Evolutionary conservation across 2,888 invertebrate species (phyloP), one percentile per base, ranked within the genome.

Genomic region (Monoplex corrugatus): DNA sequence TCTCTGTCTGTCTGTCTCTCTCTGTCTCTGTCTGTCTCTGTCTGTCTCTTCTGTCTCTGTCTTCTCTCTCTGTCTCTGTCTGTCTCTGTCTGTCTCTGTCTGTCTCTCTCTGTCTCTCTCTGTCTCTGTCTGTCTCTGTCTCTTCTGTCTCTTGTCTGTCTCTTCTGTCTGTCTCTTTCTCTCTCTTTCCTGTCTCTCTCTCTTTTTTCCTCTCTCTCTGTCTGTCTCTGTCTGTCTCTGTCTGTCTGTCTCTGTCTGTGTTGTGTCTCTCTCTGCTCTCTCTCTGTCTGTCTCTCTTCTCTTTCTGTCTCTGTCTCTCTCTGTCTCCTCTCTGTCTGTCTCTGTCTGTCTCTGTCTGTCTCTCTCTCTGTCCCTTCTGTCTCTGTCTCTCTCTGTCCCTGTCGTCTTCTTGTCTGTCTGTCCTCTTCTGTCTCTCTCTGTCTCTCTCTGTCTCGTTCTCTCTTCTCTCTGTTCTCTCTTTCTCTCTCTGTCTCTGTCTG

Each of bases 281-380:
- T 85, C 43, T 32, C 44, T 57, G n/a, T 75, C 85, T 35, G 28
- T 50, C 86, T 32, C 63, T 63, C 57, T 57, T 44, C 80, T 50
- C 57, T 57, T 40, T 83, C 89, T 91, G 92, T 89, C 93, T 93
- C 91, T 92, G 94, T 88, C 92, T 92, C 87, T 91, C 93, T 89
- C 93, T 93, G 87, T 92, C 92, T 82, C 91, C 92, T 92, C 90
- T 92, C 92, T 82, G 91, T 92, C 80, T 91, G 90, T 63, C 78
- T 86, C 88, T 87, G 86, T 40, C 3, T 57, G 5, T 57, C 88
- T 86, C 75, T 84, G 50, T 83, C 92, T 93, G 89, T 57, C 75
- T 75, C 93, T 93, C 89, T 91, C n/a, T 92, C 23, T 91, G 91
- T 92, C 92, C 92, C 50, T 90, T 92, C 87, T 91, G 90, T 90